Evolutionary conservation across 92 coral and sea anemone species (phyloP).

Genomic region (Pocillopora meandrina): DNA sequence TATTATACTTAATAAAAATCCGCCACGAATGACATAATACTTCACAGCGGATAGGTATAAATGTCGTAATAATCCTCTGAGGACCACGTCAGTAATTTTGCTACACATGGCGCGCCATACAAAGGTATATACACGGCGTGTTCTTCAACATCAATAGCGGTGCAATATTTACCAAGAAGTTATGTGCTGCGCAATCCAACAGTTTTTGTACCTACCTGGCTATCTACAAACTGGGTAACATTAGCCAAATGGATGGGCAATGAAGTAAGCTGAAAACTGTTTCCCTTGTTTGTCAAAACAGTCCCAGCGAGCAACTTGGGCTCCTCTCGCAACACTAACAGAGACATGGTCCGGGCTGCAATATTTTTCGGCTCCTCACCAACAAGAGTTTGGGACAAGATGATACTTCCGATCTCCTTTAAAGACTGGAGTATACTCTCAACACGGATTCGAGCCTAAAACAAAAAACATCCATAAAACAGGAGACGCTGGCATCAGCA

Average conservation of each 20-base stretch:
- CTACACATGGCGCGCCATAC: too few relatives aligned
- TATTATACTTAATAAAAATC: too few relatives aligned
- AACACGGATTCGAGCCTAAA: neutral
- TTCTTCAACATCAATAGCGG: too few relatives aligned
- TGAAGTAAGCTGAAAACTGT: constrained; percentile 44
- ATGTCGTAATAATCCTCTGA: too few relatives aligned
- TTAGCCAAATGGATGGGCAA: constrained; percentile 36
- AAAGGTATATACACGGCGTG: too few relatives aligned
- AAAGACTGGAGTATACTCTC: constrained; percentile 7
- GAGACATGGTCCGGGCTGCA: constrained; percentile 13
- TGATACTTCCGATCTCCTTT: constrained; percentile 30
- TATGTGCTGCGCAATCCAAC: too few relatives aligned
- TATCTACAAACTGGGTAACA: constrained; percentile 31
- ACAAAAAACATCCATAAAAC: neutral
- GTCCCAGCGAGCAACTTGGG: constrained; percentile 45
- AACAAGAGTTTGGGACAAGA: constrained; percentile 47
- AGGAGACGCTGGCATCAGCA: too few relatives aligned
- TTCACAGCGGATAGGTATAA: too few relatives aligned
- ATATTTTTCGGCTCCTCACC: constrained; percentile 52
- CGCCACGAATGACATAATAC: too few relatives aligned
- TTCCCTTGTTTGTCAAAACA: constrained; percentile 15
- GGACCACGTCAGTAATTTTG: too few relatives aligned
- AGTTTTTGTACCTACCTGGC: constrained; percentile 46
- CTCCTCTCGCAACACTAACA: constrained; percentile 42
- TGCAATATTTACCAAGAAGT: too few relatives aligned